A percentile compares a stretch with the other conserved stretches of the same genome.
Conservation (phyloP, 2,797 vertebrate species). For the Arnoldichthys spilopterus region DNA sequence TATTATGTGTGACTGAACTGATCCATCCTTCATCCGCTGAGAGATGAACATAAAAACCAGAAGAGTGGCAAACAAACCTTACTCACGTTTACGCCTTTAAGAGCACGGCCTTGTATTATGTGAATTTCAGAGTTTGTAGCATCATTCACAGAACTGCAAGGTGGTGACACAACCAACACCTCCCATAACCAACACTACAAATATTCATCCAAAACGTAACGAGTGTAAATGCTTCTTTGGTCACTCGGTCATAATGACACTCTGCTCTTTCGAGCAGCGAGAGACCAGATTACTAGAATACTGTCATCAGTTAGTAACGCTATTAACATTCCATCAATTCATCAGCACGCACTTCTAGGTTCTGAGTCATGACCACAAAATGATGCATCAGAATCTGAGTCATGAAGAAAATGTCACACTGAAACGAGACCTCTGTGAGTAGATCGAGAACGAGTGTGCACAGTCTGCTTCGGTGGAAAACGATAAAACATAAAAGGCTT, state of each 20-base stretch:
- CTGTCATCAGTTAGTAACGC: background rate
- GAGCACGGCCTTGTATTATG: no score
- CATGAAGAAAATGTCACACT: background rate
- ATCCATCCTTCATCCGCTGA: no score
- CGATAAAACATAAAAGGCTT: background rate
- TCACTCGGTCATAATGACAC: background rate
- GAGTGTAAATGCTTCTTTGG: background rate
- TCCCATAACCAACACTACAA: background rate
- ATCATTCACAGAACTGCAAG: background rate
- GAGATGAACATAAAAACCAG: no score
- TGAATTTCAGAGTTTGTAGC: no score
- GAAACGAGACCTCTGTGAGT: background rate
- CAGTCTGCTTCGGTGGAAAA: background rate
- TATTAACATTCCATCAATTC: constrained; percentile 12
- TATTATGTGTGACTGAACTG: no score
- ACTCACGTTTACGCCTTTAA: no score
- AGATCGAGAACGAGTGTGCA: background rate
- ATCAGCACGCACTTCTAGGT: background rate
- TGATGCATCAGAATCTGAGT: constrained; percentile 14
- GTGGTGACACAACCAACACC: background rate
- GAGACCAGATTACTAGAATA: background rate
- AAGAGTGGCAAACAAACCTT: no score
- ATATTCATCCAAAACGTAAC: background rate
- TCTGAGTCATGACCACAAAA: background rate
- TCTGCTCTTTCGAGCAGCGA: background rate